phyloP scores from a whole-genome alignment of 2,113 vertebrate species.

The Crotalus viridis region DNA sequence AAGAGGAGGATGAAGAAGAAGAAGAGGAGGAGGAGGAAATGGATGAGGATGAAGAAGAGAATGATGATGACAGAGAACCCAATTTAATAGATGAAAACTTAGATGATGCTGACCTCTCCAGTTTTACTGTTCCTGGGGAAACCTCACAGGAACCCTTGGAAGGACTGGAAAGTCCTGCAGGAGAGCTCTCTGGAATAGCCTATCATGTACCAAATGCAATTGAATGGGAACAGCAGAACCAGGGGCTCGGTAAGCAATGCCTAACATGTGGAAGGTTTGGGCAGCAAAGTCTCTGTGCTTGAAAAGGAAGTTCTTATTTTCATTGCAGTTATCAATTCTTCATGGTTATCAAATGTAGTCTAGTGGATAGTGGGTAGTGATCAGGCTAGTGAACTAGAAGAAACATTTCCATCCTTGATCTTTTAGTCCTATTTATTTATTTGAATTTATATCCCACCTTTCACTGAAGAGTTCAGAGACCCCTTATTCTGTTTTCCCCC shows the following conservation, averaged over 20 bases:
- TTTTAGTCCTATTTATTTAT: background rate
- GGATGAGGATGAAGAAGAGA: constrained; percentile 81
- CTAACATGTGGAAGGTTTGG: background rate
- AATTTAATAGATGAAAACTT: constrained; percentile 81
- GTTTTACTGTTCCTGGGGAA: constrained; percentile 73
- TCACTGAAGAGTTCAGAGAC: background rate
- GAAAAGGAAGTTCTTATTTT: background rate
- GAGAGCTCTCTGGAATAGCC: constrained; percentile 71
- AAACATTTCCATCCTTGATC: background rate
- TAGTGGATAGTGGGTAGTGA: background rate
- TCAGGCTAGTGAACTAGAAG: background rate
- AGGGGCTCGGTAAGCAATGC: constrained; percentile 84
- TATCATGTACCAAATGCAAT: constrained; percentile 82
- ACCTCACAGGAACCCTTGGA: constrained; percentile 78
- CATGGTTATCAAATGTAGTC: background rate
- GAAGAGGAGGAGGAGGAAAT: constrained; percentile 63
- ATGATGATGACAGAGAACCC: constrained; percentile 84
- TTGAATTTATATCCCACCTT: background rate
- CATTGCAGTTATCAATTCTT: background rate
- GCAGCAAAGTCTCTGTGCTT: too few species aligned
- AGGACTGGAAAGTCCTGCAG: constrained; percentile 56
- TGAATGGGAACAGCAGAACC: constrained; percentile 91
- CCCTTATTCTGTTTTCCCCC: background rate
- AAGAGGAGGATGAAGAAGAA: constrained; percentile 79
- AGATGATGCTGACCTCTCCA: constrained; percentile 75